phyloP scores from a whole-genome alignment of 2,113 vertebrate genomes.

The Desmodus rotundus region DNA sequence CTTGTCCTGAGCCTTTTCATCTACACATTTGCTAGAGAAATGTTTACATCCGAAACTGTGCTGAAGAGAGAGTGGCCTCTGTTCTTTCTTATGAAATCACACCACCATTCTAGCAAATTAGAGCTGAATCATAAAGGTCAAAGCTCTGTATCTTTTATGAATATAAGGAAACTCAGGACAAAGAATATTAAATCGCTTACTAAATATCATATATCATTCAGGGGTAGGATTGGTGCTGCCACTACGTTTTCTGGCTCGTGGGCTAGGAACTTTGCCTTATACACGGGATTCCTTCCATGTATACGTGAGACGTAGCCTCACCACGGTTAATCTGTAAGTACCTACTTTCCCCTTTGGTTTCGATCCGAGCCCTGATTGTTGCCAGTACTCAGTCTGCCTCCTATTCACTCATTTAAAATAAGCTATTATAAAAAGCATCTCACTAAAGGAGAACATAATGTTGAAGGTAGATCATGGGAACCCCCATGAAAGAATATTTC shows the following conservation, averaged over 20 bases:
- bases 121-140: not conserved
- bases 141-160: not conserved
- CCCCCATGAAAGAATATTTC: not conserved
- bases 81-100: not conserved
- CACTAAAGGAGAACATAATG: not conserved
- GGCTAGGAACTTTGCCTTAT: not conserved
- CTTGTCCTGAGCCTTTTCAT: not conserved
- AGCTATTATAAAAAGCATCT: not conserved
- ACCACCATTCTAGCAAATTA: not conserved
- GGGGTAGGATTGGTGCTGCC: not conserved
- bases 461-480: not conserved
- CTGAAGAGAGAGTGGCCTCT: too few species aligned
- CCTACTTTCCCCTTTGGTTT: not conserved
- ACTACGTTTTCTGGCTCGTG: not conserved
- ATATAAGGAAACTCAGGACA: not conserved
- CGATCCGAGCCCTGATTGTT: not conserved
- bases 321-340: not conserved
- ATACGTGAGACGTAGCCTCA: not conserved
- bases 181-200: not conserved
- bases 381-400: not conserved
- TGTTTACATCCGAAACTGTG: not conserved
- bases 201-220: not conserved
- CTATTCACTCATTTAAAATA: not conserved
- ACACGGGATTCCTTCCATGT: not conserved
- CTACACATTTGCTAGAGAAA: not conserved